Conservation (phyloP, 37 sponge, comb jelly and placozoan genomes). For the Eunapius fragilis region DNA sequence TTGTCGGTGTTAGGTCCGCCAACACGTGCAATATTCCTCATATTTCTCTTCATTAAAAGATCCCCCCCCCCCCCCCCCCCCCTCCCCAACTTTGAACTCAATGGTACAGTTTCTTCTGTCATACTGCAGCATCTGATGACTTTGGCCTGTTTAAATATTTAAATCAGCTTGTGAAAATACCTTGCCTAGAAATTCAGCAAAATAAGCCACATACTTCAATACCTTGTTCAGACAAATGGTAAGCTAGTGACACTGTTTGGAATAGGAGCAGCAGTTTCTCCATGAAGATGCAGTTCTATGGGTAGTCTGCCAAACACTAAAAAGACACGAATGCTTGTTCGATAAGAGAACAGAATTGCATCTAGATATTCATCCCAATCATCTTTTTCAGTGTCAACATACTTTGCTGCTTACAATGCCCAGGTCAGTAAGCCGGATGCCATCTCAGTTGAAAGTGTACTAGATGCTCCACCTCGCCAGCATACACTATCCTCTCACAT, state of each 20-base stretch:
- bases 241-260: no score
- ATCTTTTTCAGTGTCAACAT: conserved; percentile 10
- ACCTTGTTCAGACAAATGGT: no score
- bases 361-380: conserved; percentile 42
- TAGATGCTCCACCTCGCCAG: no score
- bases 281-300: conserved; percentile 10
- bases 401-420: no score
- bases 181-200: no score
- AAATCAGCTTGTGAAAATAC: neutral
- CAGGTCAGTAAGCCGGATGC: no score
- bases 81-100: conserved; percentile 24
- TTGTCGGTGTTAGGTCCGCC: neutral
- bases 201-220: no score
- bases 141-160: conserved; percentile 26
- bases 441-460: no score
- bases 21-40: neutral
- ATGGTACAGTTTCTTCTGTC: conserved; percentile 16
- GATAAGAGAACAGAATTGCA: conserved; percentile 43
- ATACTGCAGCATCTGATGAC: conserved; percentile 39
- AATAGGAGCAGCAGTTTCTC: no score
- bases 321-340: conserved; percentile 34
- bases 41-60: neutral
- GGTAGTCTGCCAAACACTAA: conserved; percentile 23
- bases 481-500: no score
- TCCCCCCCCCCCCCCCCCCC: no score